phyloP scores from a whole-genome alignment of 2,888 invertebrate species.

The Ornithoptera priamus region DNA sequence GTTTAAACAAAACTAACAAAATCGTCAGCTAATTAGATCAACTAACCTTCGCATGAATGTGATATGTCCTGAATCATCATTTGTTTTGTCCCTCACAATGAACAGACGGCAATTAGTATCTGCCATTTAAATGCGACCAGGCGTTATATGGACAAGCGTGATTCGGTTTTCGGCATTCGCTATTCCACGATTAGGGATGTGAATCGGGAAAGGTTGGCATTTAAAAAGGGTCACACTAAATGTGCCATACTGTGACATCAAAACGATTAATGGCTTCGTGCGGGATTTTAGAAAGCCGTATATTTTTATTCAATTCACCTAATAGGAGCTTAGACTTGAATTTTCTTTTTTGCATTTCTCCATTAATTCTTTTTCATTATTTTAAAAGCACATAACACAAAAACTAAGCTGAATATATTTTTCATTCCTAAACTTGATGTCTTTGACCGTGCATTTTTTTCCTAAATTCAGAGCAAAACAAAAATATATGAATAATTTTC shows the following conservation, averaged over 20 bases:
- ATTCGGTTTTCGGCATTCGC: slow-evolving; percentile 57
- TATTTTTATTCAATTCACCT: slow-evolving; percentile 70
- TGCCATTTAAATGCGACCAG: slow-evolving; percentile 51
- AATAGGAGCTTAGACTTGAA: slow-evolving; percentile 45
- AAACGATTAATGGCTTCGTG: slow-evolving; percentile 75
- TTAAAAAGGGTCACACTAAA: slow-evolving; percentile 79
- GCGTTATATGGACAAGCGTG: slow-evolving; percentile 48
- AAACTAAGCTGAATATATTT: too few relatives aligned
- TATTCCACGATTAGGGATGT: slow-evolving; percentile 65
- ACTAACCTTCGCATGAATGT: slow-evolving; percentile 30
- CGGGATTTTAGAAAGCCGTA: slow-evolving; percentile 62
- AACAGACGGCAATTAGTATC: slow-evolving; percentile 50
- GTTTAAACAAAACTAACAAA: not conserved
- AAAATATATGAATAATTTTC: too few relatives aligned
- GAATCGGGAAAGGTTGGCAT: slow-evolving; percentile 60
- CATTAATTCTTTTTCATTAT: not conserved
- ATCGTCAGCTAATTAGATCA: slow-evolving; percentile 12
- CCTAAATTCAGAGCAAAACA: too few relatives aligned
- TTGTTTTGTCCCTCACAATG: slow-evolving; percentile 44
- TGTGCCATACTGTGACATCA: slow-evolving; percentile 78
- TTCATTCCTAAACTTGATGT: too few relatives aligned
- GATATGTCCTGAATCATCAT: slow-evolving; percentile 43
- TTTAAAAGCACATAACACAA: not conserved
- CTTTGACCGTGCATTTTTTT: too few relatives aligned
- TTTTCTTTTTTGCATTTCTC: not conserved